These are phyloP conservation scores for Rhabdomys dilectus DNA, from an alignment of 2,113 vertebrate genomes.

Conservation along the genomic window DNA sequence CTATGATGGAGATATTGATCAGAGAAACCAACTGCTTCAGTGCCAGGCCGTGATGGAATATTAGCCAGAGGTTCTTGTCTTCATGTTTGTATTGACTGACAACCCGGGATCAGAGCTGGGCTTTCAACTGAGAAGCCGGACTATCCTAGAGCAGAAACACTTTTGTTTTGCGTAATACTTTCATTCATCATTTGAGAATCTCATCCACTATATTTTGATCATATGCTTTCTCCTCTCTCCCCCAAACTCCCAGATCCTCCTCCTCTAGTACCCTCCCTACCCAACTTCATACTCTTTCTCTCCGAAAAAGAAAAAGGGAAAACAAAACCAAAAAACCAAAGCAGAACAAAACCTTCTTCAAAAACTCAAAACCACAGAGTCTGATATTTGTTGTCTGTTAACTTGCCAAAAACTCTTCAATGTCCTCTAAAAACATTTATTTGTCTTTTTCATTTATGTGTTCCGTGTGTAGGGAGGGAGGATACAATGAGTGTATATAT, in stretches of 20 bases:
- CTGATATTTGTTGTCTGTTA: not conserved
- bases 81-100: not conserved
- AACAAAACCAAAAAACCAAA: not conserved
- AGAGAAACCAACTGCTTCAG: not conserved
- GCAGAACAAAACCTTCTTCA: not conserved
- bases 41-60: not conserved
- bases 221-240: not conserved
- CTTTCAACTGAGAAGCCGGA: not conserved
- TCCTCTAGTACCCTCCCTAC: not conserved
- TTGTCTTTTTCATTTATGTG: not conserved
- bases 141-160: not conserved
- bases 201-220: not conserved
- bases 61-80: too few relatives aligned
- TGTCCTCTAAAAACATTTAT: not conserved
- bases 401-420: not conserved
- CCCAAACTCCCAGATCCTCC: too few relatives aligned
- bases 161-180: too few relatives aligned
- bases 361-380: not conserved
- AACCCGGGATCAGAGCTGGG: too few relatives aligned
- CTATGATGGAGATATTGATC: not conserved
- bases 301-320: not conserved
- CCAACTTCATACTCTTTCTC: not conserved
- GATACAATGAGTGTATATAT: fast-evolving
- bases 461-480: not conserved
- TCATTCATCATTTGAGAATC: not conserved